Evolutionary conservation across 2,888 invertebrate species (phyloP), one percentile per base, ranked within the genome.

Genomic region (Xylota sylvarum): DNA sequence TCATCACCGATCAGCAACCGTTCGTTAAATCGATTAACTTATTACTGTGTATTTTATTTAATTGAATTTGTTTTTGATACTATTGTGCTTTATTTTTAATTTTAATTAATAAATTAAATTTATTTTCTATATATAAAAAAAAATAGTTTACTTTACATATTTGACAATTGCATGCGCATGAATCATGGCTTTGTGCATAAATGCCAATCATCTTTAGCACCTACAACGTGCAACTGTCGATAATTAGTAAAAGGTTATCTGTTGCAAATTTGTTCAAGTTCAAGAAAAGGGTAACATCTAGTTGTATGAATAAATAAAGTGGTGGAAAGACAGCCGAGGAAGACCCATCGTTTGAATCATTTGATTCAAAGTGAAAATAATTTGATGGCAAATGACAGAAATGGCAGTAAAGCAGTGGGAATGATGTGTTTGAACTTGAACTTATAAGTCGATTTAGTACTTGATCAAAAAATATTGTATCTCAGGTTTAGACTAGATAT

Each of bases 21-120:
- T 37, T 48, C 65, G 58, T 50, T 58, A 52, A 77, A 77, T 72
- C 82, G 76, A 76, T 85, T 85, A 85, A 85, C 85, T 85, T 85
- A 85, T 85, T 83, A 70, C 32, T 81, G 76, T 77, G 48, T 65
- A 73, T 64, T 73, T 69, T 73, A 77, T 72, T 81, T 85, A 85
- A 72, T 81, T 70, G 23, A 72, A 2, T 70, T 78, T 48, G 48
- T n/a, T 58, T 77, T 76, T 69, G 70, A 70, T 70, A 55, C 67
- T 65, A 62, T 55, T 73, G 37, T 76, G 84, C 77, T 70, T 70
- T 80, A 80, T 70, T 50, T 60, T 48, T 70, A 64, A 80, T 56
- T 58, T 55, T 79, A 78, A 79, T 62, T 48, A 83, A 60, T 50
- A 73, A 64, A 79, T 78, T 50, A 27, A 79, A 65, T 37, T 55